Conservation (phyloP, 2,797 vertebrate genomes). For the Psittacula derbiana region DNA sequence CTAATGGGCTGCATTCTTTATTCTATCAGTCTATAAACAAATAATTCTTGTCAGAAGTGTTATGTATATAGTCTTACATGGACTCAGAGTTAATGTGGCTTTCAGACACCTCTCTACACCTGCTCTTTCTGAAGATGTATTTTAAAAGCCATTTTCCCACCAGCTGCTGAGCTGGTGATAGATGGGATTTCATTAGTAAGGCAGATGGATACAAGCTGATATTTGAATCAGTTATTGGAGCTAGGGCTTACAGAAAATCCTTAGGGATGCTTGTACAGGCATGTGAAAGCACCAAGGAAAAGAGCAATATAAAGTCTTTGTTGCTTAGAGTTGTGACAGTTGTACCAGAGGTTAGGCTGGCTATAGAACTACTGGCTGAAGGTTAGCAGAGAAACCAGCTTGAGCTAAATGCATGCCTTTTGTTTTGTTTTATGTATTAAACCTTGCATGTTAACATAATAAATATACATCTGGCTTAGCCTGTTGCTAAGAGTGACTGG, state of each 20-base stretch:
- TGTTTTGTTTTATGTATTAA: neutral
- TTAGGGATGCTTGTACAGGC: neutral
- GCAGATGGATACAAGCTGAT: neutral
- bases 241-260: neutral
- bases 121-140: neutral
- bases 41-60: neutral
- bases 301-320: neutral
- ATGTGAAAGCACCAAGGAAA: neutral
- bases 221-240: neutral
- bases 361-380: neutral
- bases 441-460: fast-evolving
- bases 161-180: neutral
- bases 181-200: neutral
- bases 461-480: neutral
- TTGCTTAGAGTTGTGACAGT: neutral
- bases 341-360: neutral
- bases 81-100: neutral
- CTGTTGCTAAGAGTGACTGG: neutral
- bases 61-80: neutral
- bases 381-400: neutral
- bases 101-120: neutral
- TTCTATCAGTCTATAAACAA: neutral
- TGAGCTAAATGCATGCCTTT: neutral
- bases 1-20: neutral
- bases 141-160: neutral